Evolutionary conservation across 1,140 invertebrate species (phyloP).

Genomic region (Zaprionus lachaisei): DNA sequence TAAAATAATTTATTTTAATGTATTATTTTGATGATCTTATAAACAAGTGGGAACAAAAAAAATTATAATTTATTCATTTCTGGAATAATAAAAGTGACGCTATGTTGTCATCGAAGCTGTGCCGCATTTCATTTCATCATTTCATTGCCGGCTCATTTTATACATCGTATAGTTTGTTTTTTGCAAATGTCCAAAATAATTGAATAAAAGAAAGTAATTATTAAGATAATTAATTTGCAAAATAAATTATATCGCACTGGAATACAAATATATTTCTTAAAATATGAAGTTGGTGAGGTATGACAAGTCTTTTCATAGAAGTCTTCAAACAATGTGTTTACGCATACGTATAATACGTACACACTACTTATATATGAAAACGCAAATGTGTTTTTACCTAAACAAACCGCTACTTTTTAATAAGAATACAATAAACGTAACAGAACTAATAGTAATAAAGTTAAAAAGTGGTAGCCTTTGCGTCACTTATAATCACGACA

Average conservation of each 20-base stretch:
- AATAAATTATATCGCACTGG: not conserved
- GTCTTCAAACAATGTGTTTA: slow-evolving; percentile 1
- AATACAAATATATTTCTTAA: not conserved
- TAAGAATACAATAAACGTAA: not conserved
- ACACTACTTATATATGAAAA: not conserved
- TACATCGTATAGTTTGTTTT: not conserved
- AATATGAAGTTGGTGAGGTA: slow-evolving; percentile 51
- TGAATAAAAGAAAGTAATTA: not conserved
- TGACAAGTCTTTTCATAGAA: slow-evolving; percentile 3
- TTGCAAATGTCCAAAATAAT: not conserved
- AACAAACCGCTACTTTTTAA: slow-evolving; percentile 1
- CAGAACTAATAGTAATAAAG: not conserved
- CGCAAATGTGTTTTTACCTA: slow-evolving; percentile 2
- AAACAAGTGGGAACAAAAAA: not conserved
- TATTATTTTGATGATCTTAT: not conserved
- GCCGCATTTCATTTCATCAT: slow-evolving; percentile 10
- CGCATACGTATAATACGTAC: slow-evolving; percentile 4
- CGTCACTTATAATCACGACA: not conserved
- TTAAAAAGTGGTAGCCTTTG: not conserved
- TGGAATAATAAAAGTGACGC: slow-evolving; percentile 3
- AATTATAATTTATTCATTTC: not conserved
- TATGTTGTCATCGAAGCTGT: slow-evolving; percentile 21
- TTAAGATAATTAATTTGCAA: not conserved
- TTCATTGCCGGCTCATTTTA: slow-evolving; percentile 4
- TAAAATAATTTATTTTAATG: not conserved